These are phyloP conservation scores for Lycopodina hypogea DNA, from an alignment of 37 sponge, comb jelly and placozoan genomes.

Conservation along the genomic window DNA sequence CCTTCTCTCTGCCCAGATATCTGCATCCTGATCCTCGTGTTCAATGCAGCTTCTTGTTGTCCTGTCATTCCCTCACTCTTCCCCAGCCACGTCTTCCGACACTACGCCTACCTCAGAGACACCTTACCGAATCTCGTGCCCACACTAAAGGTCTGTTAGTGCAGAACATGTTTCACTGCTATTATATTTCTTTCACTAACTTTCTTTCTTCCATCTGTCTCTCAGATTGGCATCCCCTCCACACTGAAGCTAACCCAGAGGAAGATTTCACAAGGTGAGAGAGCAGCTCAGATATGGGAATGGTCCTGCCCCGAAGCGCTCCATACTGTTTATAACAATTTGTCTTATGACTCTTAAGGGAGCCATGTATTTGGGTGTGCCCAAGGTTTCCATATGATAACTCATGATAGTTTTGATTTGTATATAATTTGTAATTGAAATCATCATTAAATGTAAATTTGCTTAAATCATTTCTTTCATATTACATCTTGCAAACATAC, in stretches of 20 bases:
- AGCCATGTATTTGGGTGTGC: too few species aligned
- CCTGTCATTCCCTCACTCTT: conserved; percentile 75
- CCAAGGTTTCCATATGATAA: too few species aligned
- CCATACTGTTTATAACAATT: too few species aligned
- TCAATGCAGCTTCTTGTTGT: conserved; percentile 70
- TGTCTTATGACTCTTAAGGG: too few species aligned
- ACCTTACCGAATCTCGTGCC: conserved; percentile 81
- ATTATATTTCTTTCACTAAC: neutral
- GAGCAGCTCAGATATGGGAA: too few species aligned
- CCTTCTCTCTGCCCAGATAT: conserved; percentile 68
- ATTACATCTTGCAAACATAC: too few species aligned
- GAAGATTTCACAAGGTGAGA: neutral
- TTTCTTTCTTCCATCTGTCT: neutral
- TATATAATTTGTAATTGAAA: too few species aligned
- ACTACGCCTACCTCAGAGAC: conserved; percentile 83
- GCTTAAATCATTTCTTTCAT: too few species aligned
- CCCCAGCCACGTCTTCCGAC: conserved; percentile 76
- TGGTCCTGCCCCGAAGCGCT: too few species aligned
- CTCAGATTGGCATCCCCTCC: conserved; percentile 14
- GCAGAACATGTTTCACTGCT: neutral
- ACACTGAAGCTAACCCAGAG: neutral
- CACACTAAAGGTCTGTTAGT: conserved; percentile 28
- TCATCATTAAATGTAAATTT: too few species aligned
- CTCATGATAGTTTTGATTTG: too few species aligned
- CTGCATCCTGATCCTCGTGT: conserved; percentile 81